Evolutionary conservation across 2,797 vertebrate genomes (phyloP).

Genomic region (Nyctalus aviator): DNA sequence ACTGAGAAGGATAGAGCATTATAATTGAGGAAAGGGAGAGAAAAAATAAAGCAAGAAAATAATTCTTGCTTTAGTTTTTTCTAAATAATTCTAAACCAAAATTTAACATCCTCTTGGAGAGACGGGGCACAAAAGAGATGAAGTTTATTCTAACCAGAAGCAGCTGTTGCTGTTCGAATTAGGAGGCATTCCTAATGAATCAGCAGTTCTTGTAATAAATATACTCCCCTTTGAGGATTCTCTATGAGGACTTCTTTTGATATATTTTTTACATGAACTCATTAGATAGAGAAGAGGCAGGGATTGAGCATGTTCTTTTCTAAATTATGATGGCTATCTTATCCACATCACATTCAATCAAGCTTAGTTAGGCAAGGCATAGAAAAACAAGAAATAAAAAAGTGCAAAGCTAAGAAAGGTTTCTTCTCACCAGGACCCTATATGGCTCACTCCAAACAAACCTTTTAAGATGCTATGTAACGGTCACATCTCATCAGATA

Average conservation of each 20-base stretch:
- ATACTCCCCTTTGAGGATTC: conserved; percentile 86
- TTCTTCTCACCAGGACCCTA: not conserved
- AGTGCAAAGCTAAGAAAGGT: not conserved
- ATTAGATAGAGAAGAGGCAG: conserved; percentile 81
- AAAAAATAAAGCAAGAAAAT: conserved; percentile 41
- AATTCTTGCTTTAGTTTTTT: too few relatives aligned
- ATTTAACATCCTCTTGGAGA: conserved; percentile 73
- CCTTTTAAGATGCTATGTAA: not conserved
- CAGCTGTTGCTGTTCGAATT: conserved; percentile 85
- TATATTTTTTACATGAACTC: conserved; percentile 85
- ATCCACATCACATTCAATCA: conserved; percentile 50
- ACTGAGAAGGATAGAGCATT: conserved; percentile 56
- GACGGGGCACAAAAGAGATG: conserved; percentile 73
- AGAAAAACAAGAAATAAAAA: conserved; percentile 46
- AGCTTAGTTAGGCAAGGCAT: conserved; percentile 63
- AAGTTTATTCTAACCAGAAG: conserved; percentile 80
- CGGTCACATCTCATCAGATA: not conserved
- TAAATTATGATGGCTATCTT: conserved; percentile 78
- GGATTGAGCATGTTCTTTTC: conserved; percentile 62
- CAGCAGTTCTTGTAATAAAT: conserved; percentile 87
- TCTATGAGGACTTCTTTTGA: conserved; percentile 86
- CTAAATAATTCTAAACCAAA: conserved; percentile 68
- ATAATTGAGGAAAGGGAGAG: conserved; percentile 23
- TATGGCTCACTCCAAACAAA: not conserved
- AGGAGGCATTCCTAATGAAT: conserved; percentile 85